A percentile compares a stretch with the other conserved stretches of the same genome.
phyloP scores from a whole-genome alignment of 1,140 invertebrate genomes.

The Zophobas morio region DNA sequence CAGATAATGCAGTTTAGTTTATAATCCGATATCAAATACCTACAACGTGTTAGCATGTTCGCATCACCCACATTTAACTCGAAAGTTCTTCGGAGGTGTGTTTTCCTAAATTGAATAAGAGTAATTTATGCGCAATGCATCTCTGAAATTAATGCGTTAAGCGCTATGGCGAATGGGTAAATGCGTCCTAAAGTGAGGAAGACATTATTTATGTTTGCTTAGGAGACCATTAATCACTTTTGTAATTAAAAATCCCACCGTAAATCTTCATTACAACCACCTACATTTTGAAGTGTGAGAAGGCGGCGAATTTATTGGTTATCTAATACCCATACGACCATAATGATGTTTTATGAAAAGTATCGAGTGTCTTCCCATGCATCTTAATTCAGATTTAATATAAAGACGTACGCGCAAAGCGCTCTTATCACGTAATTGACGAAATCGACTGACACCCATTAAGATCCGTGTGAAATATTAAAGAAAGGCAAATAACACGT shows the following conservation, averaged over 20 bases:
- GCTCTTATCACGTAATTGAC: slow-evolving; percentile 27
- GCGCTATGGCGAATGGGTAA: slow-evolving; percentile 11
- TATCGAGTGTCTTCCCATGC: slow-evolving; percentile 15
- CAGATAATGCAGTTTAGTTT: slow-evolving; percentile 20
- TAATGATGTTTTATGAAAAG: slow-evolving; percentile 15
- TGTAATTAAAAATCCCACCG: slow-evolving; percentile 36
- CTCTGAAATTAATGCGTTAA: slow-evolving; percentile 2
- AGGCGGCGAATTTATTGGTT: slow-evolving; percentile 27
- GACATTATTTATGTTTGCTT: slow-evolving; percentile 31
- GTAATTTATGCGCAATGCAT: slow-evolving; percentile 9
- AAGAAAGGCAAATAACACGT: slow-evolving; percentile 10
- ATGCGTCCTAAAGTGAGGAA: slow-evolving; percentile 26
- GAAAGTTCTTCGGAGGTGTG: too few species aligned
- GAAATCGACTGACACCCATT: slow-evolving; percentile 10
- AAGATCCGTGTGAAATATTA: slow-evolving; percentile 28
- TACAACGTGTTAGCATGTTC: slow-evolving; percentile 35
- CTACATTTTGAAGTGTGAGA: slow-evolving; percentile 29
- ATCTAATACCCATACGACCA: slow-evolving; percentile 17
- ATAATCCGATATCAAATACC: slow-evolving; percentile 6
- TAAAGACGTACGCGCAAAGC: not conserved
- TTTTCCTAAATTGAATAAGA: not conserved
- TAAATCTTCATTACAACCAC: slow-evolving; percentile 38
- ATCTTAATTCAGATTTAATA: not conserved
- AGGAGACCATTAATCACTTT: slow-evolving; percentile 21
- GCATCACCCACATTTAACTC: not conserved